Percentiles rank a stretch among this genome's conserved stretches.
Evolutionary conservation across 2,888 invertebrate species (phyloP).

Genomic region (Scaptomyza parva): DNA sequence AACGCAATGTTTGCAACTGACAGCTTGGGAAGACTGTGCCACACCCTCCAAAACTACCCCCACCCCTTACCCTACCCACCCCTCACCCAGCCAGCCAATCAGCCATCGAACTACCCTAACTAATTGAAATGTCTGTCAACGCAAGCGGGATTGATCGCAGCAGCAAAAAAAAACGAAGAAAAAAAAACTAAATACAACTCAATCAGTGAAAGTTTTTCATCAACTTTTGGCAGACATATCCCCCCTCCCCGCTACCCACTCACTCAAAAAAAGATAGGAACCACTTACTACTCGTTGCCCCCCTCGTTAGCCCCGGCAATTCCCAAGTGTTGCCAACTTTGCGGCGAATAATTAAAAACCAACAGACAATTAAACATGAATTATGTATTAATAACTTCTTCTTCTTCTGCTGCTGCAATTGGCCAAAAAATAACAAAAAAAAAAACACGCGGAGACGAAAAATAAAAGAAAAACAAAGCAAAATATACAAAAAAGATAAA

Average conservation of each 20-base stretch:
- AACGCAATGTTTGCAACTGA: conserved; percentile 54
- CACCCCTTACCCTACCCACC: neutral
- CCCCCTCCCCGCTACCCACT: neutral
- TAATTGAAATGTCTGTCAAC: conserved; percentile 78
- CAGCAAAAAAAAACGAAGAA: too few species aligned
- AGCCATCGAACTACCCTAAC: conserved; percentile 41
- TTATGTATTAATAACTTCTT: conserved; percentile 76
- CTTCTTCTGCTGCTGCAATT: conserved; percentile 58
- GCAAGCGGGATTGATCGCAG: conserved; percentile 50
- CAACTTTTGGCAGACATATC: conserved; percentile 57
- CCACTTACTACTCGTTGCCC: neutral
- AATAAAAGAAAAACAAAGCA: neutral
- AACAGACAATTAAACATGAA: conserved; percentile 75
- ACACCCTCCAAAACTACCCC: too few species aligned
- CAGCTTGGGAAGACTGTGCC: too few species aligned
- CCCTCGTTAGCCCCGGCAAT: neutral
- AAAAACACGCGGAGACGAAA: neutral
- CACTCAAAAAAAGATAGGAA: neutral
- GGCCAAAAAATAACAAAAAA: conserved; percentile 21
- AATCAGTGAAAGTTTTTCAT: conserved; percentile 73
- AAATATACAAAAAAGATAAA: neutral
- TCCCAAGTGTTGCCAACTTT: conserved; percentile 37
- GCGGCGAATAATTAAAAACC: conserved; percentile 52
- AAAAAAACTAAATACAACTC: conserved; percentile 78
- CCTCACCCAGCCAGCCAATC: neutral